Conservation (phyloP, 2,888 invertebrate genomes). For the Netelia melanura region DNA sequence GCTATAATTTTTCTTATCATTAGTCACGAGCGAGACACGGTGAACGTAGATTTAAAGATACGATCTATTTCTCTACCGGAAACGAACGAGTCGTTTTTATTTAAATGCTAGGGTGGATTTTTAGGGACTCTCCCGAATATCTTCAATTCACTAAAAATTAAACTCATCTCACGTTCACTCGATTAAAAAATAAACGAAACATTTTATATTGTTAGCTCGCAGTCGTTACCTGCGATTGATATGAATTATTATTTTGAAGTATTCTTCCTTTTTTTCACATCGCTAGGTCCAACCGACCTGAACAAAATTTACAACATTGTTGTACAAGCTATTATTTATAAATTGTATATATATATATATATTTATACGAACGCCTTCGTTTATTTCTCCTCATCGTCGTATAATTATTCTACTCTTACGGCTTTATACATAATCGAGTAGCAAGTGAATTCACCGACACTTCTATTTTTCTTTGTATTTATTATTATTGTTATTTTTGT, state of each 20-base stretch:
- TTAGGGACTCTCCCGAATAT: not conserved
- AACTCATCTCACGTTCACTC: not conserved
- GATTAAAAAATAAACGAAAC: not conserved
- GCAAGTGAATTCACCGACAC: slow-evolving; percentile 36
- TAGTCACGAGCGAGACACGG: not conserved
- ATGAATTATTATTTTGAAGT: slow-evolving; percentile 22
- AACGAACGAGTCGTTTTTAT: not conserved
- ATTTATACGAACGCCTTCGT: slow-evolving; percentile 10
- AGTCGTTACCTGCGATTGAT: slow-evolving; percentile 20
- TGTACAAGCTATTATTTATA: slow-evolving; percentile 23
- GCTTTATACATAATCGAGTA: slow-evolving; percentile 57
- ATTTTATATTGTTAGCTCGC: not conserved
- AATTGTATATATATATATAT: slow-evolving; percentile 10
- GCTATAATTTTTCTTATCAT: no score
- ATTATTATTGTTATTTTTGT: slow-evolving; percentile 17
- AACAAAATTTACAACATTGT: slow-evolving; percentile 51
- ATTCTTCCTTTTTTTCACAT: not conserved
- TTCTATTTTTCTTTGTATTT: slow-evolving; percentile 24
- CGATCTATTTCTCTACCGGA: not conserved
- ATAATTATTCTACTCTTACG: slow-evolving; percentile 22
- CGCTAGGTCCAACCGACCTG: slow-evolving; percentile 5
- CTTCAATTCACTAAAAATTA: not conserved
- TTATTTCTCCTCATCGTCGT: slow-evolving; percentile 23
- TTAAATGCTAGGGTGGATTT: not conserved
- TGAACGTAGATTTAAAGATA: not conserved